A percentile compares a stretch with the other conserved stretches of the same genome.
Evolutionary conservation across 2,113 vertebrate genomes (phyloP).

Genomic region (Cynocephalus volans): DNA sequence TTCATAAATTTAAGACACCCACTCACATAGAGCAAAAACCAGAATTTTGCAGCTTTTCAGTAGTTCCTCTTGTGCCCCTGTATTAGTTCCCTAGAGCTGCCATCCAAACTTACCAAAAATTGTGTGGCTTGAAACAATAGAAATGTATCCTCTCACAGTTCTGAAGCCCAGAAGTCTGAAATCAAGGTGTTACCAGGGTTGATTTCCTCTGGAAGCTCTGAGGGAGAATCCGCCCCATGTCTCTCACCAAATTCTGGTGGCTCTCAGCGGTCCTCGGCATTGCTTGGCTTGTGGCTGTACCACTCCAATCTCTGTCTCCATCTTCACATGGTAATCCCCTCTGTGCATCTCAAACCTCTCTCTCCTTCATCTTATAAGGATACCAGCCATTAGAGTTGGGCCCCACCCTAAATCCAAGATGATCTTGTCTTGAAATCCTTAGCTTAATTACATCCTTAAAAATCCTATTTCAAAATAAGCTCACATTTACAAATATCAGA

Average conservation of each 20-base stretch:
- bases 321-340: background rate
- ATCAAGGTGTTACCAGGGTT: background rate
- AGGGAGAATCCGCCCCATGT: accelerated
- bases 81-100: background rate
- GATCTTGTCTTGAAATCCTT: background rate
- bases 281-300: background rate
- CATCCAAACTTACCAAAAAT: background rate
- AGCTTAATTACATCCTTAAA: background rate
- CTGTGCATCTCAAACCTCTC: background rate
- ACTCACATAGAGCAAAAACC: background rate
- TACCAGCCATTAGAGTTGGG: background rate
- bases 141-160: background rate
- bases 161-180: background rate
- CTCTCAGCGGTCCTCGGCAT: accelerated
- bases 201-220: background rate
- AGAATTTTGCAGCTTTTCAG: background rate
- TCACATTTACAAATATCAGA: background rate
- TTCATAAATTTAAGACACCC: background rate
- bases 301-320: background rate
- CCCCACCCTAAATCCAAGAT: background rate
- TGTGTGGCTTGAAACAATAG: background rate
- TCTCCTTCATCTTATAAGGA: background rate
- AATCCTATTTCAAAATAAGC: background rate
- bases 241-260: background rate
- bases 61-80: background rate